Evolutionary conservation across 2,113 vertebrate species (phyloP).

Genomic region (human (Homo sapiens)): GRCh38 chr15:59378001-59378500

Average conservation of each 20-base stretch:
- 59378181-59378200: neutral
- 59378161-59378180: neutral
- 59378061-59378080: neutral
- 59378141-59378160: neutral
- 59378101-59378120: neutral
- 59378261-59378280: neutral
- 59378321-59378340: neutral
- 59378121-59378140: neutral
- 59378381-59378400: neutral
- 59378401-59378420: neutral
- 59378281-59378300: neutral
- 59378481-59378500: too few species aligned
- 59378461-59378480: too few species aligned
- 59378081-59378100: neutral
- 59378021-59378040: neutral
- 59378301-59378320: neutral
- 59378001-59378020: neutral
- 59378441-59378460: too few species aligned
- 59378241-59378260: constrained; percentile 2
- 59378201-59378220: neutral
- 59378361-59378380: neutral
- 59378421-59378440: too few species aligned
- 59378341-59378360: neutral
- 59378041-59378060: neutral
- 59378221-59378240: neutral